Conservation (phyloP, 2,797 vertebrate species). For the Philypnodon macrostomus region DNA sequence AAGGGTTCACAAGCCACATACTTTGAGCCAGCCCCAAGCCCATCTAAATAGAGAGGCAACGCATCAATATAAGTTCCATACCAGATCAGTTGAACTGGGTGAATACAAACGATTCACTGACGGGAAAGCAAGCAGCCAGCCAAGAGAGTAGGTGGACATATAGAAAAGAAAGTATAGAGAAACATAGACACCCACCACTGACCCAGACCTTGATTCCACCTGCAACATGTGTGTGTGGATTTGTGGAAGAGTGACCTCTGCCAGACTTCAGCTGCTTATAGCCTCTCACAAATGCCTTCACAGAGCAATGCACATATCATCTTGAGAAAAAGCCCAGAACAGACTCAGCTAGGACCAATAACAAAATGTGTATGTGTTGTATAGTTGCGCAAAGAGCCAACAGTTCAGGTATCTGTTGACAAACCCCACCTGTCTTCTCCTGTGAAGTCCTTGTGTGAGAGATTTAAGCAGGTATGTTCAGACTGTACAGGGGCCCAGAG, state of each 20-base stretch:
- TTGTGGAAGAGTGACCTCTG: no score
- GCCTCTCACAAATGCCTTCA: conserved; percentile 36
- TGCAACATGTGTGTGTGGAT: conserved; percentile 1
- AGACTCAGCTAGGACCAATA: conserved; percentile 16
- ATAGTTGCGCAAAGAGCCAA: conserved; percentile 1
- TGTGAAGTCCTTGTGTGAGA: conserved; percentile 14
- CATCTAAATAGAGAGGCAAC: no score
- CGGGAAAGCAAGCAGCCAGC: no score
- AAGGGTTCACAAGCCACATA: no score
- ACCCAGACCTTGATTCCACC: background rate
- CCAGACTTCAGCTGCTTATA: conserved; percentile 23
- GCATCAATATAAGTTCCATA: no score
- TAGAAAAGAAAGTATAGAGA: background rate
- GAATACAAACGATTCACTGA: no score
- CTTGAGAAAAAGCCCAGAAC: conserved; percentile 21
- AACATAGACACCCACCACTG: conserved; percentile 11
- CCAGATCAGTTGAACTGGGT: no score
- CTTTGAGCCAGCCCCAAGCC: no score
- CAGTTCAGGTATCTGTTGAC: conserved; percentile 3
- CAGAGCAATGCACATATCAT: conserved; percentile 25
- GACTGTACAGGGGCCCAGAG: conserved; percentile 1
- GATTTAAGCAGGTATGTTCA: conserved; percentile 22
- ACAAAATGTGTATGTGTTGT: conserved; percentile 18
- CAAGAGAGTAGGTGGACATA: no score
- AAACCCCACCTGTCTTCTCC: conserved; percentile 12